Evolutionary conservation across 2,888 invertebrate genomes (phyloP), one percentile per base, ranked within the genome.

Genomic region (Agrilus cyanescens): DNA sequence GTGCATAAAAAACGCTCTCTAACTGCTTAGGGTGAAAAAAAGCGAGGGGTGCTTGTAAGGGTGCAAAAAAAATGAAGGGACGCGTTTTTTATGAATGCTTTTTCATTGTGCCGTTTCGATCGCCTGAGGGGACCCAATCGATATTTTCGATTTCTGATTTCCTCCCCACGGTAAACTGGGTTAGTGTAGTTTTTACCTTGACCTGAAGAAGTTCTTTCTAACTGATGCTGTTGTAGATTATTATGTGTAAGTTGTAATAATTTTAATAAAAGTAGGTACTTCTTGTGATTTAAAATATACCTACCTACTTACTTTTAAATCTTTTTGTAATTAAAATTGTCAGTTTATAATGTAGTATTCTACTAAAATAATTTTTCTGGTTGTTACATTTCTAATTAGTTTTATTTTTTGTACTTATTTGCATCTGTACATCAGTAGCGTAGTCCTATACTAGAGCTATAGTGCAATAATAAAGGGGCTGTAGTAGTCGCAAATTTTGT

Each of bases 31-130:
- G 61, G 63, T 60, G 58, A 57, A 61, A 60, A 57, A n/a, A 57
- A 62, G 60, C 57, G 54, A 57, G 57, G 62, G 61, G 61, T 58
- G 56, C 52, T 53, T 52, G 48, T 53, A 55, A 52, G 55, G 57
- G 56, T 52, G 58, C 51, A 57, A 60, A 60, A 51, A 25, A 61
- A 60, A 57, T 54, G 57, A 53, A 54, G 59, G 59, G 61, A 52
- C 57, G 58, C 57, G 54, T 62, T 63, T 65, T 65, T 65, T 63
- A 63, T 63, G 60, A 63, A 63, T 63, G 62, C 58, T 55, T 60
- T 61, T 60, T 55, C 57, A 57, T 61, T 60, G 60, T 61, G 57
- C 57, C 53, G 57, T 56, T 61, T 63, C 60, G 62, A 63, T 63
- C 62, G 56, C 50, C 40, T 49, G 48, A 54, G 58, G 60, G 58